A percentile compares a stretch with the other conserved stretches of the same genome.
These are phyloP conservation scores for Catharus ustulatus DNA, from an alignment of 2,797 vertebrate species.

Conservation along the genomic window DNA sequence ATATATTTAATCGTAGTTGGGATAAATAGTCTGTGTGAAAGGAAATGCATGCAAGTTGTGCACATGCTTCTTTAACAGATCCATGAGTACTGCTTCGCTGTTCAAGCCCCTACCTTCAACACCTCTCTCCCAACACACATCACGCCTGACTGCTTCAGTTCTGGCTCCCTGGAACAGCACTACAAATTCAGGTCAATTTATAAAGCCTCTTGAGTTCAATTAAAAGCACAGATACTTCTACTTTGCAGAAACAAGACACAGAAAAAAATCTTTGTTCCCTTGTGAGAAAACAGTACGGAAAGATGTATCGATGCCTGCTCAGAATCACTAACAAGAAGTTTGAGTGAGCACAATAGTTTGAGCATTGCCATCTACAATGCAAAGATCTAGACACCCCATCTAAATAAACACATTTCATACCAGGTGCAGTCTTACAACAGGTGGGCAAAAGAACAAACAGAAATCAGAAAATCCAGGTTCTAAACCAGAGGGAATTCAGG, in stretches of 20 bases:
- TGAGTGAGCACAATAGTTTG: not conserved
- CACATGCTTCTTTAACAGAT: not conserved
- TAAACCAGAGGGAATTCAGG: not conserved
- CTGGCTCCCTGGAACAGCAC: constrained; percentile 27
- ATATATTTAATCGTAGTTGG: not conserved
- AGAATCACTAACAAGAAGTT: constrained; percentile 37
- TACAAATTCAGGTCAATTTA: constrained; percentile 51
- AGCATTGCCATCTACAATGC: not conserved
- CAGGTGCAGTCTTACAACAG: not conserved
- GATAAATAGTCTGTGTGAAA: not conserved
- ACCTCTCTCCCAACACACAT: constrained; percentile 22
- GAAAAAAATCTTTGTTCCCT: constrained; percentile 36
- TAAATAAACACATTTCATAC: not conserved
- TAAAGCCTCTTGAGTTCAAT: constrained; percentile 65
- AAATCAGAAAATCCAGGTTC: constrained; percentile 3
- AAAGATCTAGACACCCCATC: not conserved
- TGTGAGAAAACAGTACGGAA: constrained; percentile 1
- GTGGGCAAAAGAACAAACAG: not conserved
- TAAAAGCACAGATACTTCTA: constrained; percentile 48
- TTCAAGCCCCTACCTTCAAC: not conserved
- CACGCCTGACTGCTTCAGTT: constrained; percentile 50
- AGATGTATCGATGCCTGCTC: constrained; percentile 1
- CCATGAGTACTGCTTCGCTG: not conserved
- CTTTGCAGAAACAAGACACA: constrained; percentile 38
- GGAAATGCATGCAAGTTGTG: not conserved